These are phyloP conservation scores for Rhyacophila evoluta DNA, from an alignment of 2,888 invertebrate genomes.

Conservation along the genomic window DNA sequence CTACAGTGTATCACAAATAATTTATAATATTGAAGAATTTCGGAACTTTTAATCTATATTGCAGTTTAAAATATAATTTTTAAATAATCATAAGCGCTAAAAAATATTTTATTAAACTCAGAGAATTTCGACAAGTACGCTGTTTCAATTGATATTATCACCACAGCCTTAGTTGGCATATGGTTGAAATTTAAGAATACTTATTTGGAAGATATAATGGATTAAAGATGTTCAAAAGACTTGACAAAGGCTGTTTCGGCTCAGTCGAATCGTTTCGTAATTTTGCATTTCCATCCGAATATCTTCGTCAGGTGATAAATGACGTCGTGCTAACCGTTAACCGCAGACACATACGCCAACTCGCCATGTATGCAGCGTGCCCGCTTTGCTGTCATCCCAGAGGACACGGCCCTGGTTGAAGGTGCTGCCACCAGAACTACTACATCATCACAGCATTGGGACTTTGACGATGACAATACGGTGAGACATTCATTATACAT, in stretches of 20 bases:
- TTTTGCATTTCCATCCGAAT: conserved; percentile 21
- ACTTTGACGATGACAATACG: conserved; percentile 55
- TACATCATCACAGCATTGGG: conserved; percentile 34
- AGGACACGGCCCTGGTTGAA: conserved; percentile 61
- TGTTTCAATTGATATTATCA: too few relatives aligned
- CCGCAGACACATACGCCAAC: conserved; percentile 54
- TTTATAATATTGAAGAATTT: too few relatives aligned
- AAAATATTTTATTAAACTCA: too few relatives aligned
- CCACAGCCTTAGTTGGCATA: too few relatives aligned
- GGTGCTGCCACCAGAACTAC: conserved; percentile 19
- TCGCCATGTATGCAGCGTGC: conserved; percentile 60
- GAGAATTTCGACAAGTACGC: too few relatives aligned
- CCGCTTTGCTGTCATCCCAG: conserved; percentile 64
- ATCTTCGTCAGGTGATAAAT: conserved; percentile 24
- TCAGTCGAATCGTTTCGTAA: conserved; percentile 14
- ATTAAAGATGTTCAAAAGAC: conserved; percentile 15
- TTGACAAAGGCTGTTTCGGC: conserved; percentile 4
- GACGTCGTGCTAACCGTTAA: conserved; percentile 21
- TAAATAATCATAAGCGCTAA: too few relatives aligned
- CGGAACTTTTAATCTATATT: too few relatives aligned
- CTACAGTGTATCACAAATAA: too few relatives aligned
- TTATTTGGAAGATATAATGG: conserved; percentile 3
- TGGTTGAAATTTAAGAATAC: neutral
- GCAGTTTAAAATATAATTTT: too few relatives aligned
- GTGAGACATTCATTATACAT: too few relatives aligned